Conservation (phyloP, 2,888 invertebrate species). For the Boloria selene region DNA sequence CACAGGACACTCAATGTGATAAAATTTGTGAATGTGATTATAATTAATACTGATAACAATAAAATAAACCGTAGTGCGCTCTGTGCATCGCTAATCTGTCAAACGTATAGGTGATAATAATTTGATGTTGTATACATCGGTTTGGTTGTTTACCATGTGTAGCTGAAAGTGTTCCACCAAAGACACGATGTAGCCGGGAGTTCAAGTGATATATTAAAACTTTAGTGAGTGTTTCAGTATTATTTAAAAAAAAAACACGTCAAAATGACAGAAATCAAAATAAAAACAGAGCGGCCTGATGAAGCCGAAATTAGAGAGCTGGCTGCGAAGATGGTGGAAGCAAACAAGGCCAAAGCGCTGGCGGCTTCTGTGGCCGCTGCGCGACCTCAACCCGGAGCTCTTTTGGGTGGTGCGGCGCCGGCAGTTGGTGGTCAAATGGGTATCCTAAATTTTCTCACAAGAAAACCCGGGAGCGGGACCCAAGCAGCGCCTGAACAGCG, state of each 20-base stretch:
- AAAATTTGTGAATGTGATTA: conserved; percentile 31
- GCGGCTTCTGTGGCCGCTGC: conserved; percentile 77
- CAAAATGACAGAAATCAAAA: conserved; percentile 75
- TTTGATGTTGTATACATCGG: conserved; percentile 55
- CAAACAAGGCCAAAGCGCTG: conserved; percentile 86
- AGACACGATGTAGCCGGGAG: conserved; percentile 68
- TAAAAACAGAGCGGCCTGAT: conserved; percentile 90
- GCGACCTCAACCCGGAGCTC: conserved; percentile 72
- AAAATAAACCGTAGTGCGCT: conserved; percentile 40
- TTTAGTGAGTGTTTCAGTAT: conserved; percentile 20
- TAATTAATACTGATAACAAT: conserved; percentile 34
- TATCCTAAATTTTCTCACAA: conserved; percentile 84
- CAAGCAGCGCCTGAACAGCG: conserved; percentile 59
- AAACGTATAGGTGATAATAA: conserved; percentile 62
- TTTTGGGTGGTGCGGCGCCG: conserved; percentile 60
- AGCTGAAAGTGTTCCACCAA: conserved; percentile 55
- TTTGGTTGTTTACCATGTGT: conserved; percentile 67
- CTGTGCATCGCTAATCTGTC: conserved; percentile 58
- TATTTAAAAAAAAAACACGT: conserved; percentile 17
- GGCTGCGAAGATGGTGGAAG: conserved; percentile 93
- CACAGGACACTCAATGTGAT: conserved; percentile 27
- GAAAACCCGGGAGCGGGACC: conserved; percentile 60
- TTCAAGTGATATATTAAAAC: conserved; percentile 30
- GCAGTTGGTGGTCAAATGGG: conserved; percentile 78
- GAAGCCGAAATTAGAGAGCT: conserved; percentile 93